Evolutionary conservation across 2,888 invertebrate species (phyloP), one percentile per base, ranked within the genome.

Genomic region (Diarsia dahlii): DNA sequence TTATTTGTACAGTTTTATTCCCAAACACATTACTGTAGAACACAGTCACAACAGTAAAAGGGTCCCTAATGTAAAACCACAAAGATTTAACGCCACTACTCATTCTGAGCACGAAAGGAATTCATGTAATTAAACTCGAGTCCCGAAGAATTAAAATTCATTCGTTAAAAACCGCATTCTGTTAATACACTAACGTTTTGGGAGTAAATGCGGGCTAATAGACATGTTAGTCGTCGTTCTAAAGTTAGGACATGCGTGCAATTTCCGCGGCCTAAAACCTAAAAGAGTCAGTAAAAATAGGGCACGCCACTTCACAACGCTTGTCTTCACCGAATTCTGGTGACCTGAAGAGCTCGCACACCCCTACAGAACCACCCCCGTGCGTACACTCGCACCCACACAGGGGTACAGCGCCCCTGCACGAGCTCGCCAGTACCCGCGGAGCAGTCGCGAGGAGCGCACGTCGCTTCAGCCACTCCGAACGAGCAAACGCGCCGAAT

Each of bases 281-380:
- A 85, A 82, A 87, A 87, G 85, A 86, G 85, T 85, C 88, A 88
- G 86, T 89, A 88, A 88, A 92, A 90, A 91, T 95, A 93, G 94
- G 94, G 92, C 95, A 93, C 90, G 90, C 90, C 91, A 92, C 93
- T 94, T 89, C 90, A 91, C 85, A 89, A 81, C 88, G 88, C 87
- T 90, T 92, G 91, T 94, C 94, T 95, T 93, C 93, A 93, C 95
- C 93, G 93, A 95, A 95, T 94, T 93, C 94, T 94, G 93, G 94
- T 95, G 95, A 94, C 95, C 95, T 93, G 94, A 92, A 94, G 93
- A 90, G 91, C 93, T 93, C 94, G 89, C 94, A 91, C 94, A 94
- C 95, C 86, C 10, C 0, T 63, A 67, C 71, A 88, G 78, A 90
- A 85, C 90, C 80, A 92, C 93, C 93, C 93, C 81, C 72, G 76